phyloP scores from a whole-genome alignment of 2,113 vertebrate species.

The Gallinago paraguaiae region DNA sequence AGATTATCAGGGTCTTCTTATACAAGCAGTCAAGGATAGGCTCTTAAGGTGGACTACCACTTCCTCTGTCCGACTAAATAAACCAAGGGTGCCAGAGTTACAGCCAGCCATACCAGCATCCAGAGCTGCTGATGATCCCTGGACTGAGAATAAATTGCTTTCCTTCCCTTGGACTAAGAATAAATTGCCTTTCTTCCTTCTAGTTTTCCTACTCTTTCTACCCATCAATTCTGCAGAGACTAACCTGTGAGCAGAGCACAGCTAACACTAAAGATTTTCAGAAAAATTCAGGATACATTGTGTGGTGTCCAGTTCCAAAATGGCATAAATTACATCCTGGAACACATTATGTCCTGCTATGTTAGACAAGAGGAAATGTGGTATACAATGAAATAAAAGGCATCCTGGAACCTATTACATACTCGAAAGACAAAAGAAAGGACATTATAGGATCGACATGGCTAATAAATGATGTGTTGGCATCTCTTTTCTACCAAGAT shows the following conservation, averaged over 20 bases:
- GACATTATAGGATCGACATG: conserved; percentile 76
- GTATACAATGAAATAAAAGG: conserved; percentile 78
- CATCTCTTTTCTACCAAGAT: conserved; percentile 77
- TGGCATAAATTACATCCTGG: conserved; percentile 75
- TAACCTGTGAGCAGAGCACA: conserved; percentile 13
- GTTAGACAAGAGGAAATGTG: conserved; percentile 76
- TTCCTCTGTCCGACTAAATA: background rate
- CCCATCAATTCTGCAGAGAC: background rate
- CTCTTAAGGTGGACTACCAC: background rate
- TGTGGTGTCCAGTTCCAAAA: conserved; percentile 66
- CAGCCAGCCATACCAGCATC: background rate
- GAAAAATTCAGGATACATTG: conserved; percentile 52
- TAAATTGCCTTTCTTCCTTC: background rate
- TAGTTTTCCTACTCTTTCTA: background rate
- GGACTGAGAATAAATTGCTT: background rate
- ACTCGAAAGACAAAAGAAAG: conserved; percentile 67
- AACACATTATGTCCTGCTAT: conserved; percentile 74
- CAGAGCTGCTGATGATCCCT: background rate
- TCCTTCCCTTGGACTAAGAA: background rate
- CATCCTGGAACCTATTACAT: conserved; percentile 79
- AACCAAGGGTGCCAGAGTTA: background rate
- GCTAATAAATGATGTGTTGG: conserved; percentile 82
- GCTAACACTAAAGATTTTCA: conserved; percentile 32
- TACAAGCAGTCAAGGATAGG: background rate
- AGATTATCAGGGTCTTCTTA: background rate